Percentiles rank a stretch among this genome's conserved stretches.
These are phyloP conservation scores for Malaclemys terrapin DNA, from an alignment of 2,113 vertebrate species.

Conservation along the genomic window DNA sequence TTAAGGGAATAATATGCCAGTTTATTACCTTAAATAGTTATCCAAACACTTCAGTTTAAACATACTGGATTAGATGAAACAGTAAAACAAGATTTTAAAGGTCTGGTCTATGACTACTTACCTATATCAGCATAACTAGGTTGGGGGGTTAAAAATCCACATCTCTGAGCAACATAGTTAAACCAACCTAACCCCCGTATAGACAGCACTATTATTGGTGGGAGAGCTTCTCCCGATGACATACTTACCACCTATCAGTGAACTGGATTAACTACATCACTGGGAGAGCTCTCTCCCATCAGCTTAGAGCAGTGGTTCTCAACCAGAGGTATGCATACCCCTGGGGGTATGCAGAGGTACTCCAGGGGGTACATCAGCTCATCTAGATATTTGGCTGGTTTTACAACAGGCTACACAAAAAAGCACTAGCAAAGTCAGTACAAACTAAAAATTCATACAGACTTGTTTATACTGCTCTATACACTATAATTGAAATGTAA, in stretches of 20 bases:
- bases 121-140: background rate
- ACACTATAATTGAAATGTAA: too few species aligned
- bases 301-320: background rate
- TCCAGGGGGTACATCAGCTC: too few species aligned
- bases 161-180: background rate
- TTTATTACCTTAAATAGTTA: background rate
- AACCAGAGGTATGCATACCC: too few species aligned
- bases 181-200: too few species aligned
- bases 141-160: background rate
- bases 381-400: too few species aligned
- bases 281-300: background rate
- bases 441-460: too few species aligned
- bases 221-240: background rate
- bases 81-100: background rate
- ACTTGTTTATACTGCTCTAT: too few species aligned
- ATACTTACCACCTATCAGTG: background rate
- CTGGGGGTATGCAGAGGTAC: too few species aligned
- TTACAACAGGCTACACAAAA: too few species aligned
- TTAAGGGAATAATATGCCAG: background rate
- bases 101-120: background rate
- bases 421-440: too few species aligned
- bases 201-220: background rate
- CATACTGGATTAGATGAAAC: background rate
- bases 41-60: background rate
- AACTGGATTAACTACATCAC: background rate